Conservation (phyloP, 1,140 invertebrate genomes). For the Heliconius eleuchia region DNA sequence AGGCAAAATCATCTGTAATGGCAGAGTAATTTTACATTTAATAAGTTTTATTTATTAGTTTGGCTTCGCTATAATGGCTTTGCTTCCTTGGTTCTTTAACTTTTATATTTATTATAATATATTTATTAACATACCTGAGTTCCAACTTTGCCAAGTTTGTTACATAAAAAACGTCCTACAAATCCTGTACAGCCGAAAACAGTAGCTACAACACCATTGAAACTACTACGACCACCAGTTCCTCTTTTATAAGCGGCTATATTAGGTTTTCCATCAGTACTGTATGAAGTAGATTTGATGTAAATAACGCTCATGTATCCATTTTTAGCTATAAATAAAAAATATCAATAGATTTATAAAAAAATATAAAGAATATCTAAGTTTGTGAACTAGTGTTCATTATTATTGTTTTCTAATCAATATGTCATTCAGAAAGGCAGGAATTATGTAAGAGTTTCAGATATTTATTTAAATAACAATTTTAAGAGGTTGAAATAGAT, state of each 20-base stretch:
- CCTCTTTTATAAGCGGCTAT: slow-evolving; percentile 86
- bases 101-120: background rate
- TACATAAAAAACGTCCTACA: slow-evolving; percentile 92
- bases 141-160: slow-evolving; percentile 93
- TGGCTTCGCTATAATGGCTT: background rate
- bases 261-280: slow-evolving; percentile 63
- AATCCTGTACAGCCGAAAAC: slow-evolving; percentile 97
- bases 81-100: background rate
- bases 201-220: slow-evolving; percentile 98
- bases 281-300: slow-evolving; percentile 67
- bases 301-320: slow-evolving; percentile 69
- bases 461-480: slow-evolving; percentile 24
- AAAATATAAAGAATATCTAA: background rate
- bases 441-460: slow-evolving; percentile 48
- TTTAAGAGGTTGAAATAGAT: background rate
- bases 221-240: slow-evolving; percentile 96
- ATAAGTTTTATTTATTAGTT: slow-evolving; percentile 4
- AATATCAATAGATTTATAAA: slow-evolving; percentile 19
- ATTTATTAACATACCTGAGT: slow-evolving; percentile 84
- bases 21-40: background rate
- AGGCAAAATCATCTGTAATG: slow-evolving; percentile 93
- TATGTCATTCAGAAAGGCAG: slow-evolving; percentile 23
- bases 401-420: slow-evolving; percentile 22
- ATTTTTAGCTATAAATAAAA: slow-evolving; percentile 57
- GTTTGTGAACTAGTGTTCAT: slow-evolving; percentile 15